Evolutionary conservation across 2,113 vertebrate species (phyloP), one percentile per base, ranked within the genome.

Genomic region (Macrotis lagotis): DNA sequence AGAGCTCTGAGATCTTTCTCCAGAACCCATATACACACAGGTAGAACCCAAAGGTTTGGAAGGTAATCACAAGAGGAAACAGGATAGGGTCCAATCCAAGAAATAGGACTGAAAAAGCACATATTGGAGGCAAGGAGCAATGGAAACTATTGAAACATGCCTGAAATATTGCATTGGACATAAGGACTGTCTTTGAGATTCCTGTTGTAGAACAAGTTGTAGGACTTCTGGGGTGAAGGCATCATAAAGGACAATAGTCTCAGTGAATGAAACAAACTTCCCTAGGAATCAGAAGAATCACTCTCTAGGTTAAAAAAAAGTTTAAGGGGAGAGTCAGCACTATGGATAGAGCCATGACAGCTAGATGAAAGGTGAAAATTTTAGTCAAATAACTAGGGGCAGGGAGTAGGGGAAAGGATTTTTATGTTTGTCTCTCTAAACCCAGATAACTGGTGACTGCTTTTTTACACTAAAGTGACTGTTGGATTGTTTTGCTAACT

Each of bases 111-210:
- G 37, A 53, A 51, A 28, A 25, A 90, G 8, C 44, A 49, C 52
- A 48, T 91, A 50, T 53, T 91, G 52, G 91, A 88, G n/a, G 24
- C n/a, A 66, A 95, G 91, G 59, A 96, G 91, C 96, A 92, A 50
- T 74, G 94, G 97, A 96, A 97, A 91, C 96, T 89, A 97, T 96
- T 97, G 96, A 97, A 96, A 96, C 91, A 91, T 51, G 8, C 19
- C 55, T 93, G 26, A 92, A 24, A 19, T 88, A 8, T 97, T 97
- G 49, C 95, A 93, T 97, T 96, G 97, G 93, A 93, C 16, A 83
- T 22, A 0, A 37, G 90, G 0, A 8, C 51, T 92, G 92, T 59
- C 51, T 44, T 4, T 51, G 44, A 52, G 55, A 91, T 49, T 44
- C n/a, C 92, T 51, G 22, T 91, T 66, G 90, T 47, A 91, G 59